Conservation (phyloP, 2,113 vertebrate species). For the Trichomycterus rosablanca region DNA sequence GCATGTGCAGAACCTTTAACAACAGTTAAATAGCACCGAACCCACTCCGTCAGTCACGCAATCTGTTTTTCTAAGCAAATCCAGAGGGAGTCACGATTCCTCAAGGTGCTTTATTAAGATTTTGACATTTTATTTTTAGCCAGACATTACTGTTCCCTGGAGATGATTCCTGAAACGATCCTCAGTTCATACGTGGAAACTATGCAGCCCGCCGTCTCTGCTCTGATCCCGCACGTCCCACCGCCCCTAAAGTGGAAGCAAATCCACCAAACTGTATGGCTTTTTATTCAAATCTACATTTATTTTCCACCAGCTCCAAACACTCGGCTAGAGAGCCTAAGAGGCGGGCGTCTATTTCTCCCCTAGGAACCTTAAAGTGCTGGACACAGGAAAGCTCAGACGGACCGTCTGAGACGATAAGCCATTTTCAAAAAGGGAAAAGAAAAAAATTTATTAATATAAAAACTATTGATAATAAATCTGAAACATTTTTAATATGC, state of each 20-base stretch:
- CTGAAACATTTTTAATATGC: too few relatives aligned
- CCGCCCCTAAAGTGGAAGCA: constrained; percentile 43
- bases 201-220: constrained; percentile 42
- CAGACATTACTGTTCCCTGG: constrained; percentile 25
- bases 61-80: too few relatives aligned
- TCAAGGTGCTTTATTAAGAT: constrained; percentile 31
- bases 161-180: constrained; percentile 32
- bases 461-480: too few relatives aligned
- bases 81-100: constrained; percentile 16
- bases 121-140: constrained; percentile 38
- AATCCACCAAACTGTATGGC: constrained; percentile 31
- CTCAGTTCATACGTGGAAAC: constrained; percentile 42
- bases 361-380: neutral
- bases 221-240: constrained; percentile 42
- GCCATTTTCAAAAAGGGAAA: too few relatives aligned
- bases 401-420: too few relatives aligned
- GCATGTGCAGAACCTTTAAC: too few relatives aligned
- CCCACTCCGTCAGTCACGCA: too few relatives aligned
- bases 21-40: too few relatives aligned
- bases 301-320: constrained; percentile 42
- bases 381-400: too few relatives aligned
- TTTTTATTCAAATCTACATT: constrained; percentile 34
- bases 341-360: neutral
- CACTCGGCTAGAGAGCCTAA: neutral
- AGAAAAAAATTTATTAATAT: too few relatives aligned